Base-by-base conservation (phyloP, 2,113 vertebrate genomes). In the Zosterops hypoxanthus region DNA sequence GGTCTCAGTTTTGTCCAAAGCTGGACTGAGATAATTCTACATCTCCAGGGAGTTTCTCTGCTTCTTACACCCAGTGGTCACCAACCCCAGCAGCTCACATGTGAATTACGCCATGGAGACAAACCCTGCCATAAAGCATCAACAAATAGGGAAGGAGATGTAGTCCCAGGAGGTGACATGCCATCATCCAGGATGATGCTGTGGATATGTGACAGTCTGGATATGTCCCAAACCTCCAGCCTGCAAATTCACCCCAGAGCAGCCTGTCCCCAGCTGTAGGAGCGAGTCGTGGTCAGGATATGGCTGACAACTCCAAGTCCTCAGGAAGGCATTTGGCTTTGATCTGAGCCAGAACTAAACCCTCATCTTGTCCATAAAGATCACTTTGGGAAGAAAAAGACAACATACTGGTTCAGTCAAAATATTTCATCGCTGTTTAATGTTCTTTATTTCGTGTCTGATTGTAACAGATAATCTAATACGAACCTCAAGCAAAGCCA, bases 371-470 rank as follows among this genome's bases (percentile, higher is more conserved):
- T 73, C 81, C 83, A 47, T 63, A 92, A 96, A 90, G 68, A 92
- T 81, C 79, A 56, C 50, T 94, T 92, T 70, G 85, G 63, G 64
- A 91, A 78, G 70, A 60, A 81, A 89, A 91, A 71, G 17, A 23
- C 46, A 82, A 65, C 94, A 96, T 83, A 86, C 11, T 90, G 91
- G 82, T 95, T 95, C 47, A 92, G 94, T 93, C 90, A 94, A 94
- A 96, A 86, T 88, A 94, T 83, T 90, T 96, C 50, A 70, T 50
- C 14, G 39, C 47, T 83, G 26, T 83, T 96, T 95, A 93, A 92
- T 2, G 2, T 63, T 65, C 68, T 92, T 81, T 77, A 88, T 80
- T 96, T 92, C 60, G 36, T 86, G 76, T 93, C 82, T 59, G 88
- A 90, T 70, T 88, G 63, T 78, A 92, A 73, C 52, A 90, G 92